phyloP scores from a whole-genome alignment of 35 echinoderm and acorn worm species.

The Holothuria glaberrima region DNA sequence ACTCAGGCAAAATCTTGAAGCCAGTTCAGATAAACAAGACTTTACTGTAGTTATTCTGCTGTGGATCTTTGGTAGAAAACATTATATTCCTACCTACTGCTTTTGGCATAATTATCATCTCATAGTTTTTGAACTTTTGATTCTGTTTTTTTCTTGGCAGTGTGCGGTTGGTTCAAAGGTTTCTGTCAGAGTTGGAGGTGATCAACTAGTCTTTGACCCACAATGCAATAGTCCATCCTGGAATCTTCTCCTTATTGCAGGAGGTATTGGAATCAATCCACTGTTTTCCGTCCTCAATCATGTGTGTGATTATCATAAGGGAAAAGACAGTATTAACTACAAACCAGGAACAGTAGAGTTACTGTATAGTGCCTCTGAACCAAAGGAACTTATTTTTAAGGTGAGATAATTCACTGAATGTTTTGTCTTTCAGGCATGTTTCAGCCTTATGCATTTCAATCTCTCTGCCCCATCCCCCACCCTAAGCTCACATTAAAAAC shows the following conservation, averaged over 20 bases:
- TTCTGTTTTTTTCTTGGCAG: neutral
- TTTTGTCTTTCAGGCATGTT: no score
- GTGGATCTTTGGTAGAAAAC: no score
- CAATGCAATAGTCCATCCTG: conserved; percentile 65
- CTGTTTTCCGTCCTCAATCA: conserved; percentile 80
- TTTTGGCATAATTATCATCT: no score
- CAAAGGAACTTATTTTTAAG: conserved; percentile 87
- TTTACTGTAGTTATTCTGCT: no score
- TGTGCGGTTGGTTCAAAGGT: conserved; percentile 79
- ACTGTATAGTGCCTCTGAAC: conserved; percentile 82
- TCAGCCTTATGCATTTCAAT: no score
- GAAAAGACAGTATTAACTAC: conserved; percentile 23
- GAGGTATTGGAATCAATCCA: conserved; percentile 97
- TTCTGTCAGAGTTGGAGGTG: conserved; percentile 80
- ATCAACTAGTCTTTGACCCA: conserved; percentile 83
- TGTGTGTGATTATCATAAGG: conserved; percentile 60
- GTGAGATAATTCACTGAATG: conserved; percentile 39
- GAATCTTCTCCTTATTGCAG: conserved; percentile 89
- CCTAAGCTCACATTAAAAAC: no score
- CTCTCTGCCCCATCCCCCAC: no score
- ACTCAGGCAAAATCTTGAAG: no score
- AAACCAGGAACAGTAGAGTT: conserved; percentile 73
- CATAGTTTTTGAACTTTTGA: no score
- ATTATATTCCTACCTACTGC: no score
- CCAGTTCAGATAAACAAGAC: no score